Conservation (phyloP, 53 echinoderm and acorn worm species). For the Astropecten irregularis region DNA sequence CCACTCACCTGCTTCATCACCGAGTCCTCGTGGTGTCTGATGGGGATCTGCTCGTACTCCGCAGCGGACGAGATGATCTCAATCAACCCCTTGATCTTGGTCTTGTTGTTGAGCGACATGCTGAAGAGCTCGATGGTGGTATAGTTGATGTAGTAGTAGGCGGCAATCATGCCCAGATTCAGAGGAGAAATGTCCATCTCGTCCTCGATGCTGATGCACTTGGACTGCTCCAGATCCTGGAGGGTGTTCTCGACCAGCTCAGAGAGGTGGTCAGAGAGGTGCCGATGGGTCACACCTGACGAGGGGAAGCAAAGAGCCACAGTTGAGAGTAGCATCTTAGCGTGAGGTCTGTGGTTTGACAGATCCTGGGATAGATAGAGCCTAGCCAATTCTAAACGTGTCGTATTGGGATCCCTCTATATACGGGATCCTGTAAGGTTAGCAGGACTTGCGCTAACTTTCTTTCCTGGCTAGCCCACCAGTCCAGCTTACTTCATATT, state of each 20-base stretch:
- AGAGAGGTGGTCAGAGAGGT: conserved; percentile 94
- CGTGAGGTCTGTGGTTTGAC: no score
- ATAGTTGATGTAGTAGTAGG: conserved; percentile 99
- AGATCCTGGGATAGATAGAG: no score
- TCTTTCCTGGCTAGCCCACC: no score
- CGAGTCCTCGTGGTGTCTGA: conserved; percentile 95
- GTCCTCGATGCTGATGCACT: conserved; percentile 99
- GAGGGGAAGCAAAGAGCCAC: no score
- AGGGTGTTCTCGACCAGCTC: conserved; percentile 98
- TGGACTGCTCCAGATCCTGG: conserved; percentile 94
- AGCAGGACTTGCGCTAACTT: no score
- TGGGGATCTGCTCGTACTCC: conserved; percentile 96
- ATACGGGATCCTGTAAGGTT: no score
- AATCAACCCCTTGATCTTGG: conserved; percentile 97
- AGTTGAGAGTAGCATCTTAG: no score
- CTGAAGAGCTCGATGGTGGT: conserved; percentile 99
- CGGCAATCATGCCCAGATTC: conserved; percentile 99
- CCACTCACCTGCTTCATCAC: conserved; percentile 92
- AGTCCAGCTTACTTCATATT: no score
- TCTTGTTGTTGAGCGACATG: conserved; percentile 97
- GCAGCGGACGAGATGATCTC: conserved; percentile 97
- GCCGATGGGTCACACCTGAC: conserved; percentile 96
- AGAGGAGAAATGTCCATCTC: conserved; percentile 97
- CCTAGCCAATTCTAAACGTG: no score
- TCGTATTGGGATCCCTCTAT: no score